Conservation (phyloP, 92 coral and sea anemone genomes). For the Epizoanthus ramosus region DNA sequence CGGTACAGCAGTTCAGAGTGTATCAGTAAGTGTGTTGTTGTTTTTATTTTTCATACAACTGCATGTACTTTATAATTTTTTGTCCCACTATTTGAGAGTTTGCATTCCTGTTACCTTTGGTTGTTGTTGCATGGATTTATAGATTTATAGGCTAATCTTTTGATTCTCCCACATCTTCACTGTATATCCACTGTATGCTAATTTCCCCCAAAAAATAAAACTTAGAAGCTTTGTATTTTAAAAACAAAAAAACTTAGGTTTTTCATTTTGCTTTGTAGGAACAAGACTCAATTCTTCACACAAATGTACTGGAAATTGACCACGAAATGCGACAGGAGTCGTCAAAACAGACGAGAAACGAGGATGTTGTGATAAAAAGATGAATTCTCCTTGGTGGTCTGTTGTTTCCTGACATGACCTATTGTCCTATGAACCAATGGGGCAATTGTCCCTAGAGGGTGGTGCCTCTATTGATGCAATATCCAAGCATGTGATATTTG, state of each 20-base stretch:
- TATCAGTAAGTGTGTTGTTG: background rate
- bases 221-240: background rate
- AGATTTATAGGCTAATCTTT: background rate
- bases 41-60: background rate
- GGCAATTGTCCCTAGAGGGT: constrained; percentile 75
- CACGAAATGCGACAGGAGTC: background rate
- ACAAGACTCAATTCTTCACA: background rate
- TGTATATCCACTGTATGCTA: background rate
- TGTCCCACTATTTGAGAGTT: no score
- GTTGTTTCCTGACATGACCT: constrained; percentile 72
- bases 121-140: background rate
- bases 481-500: constrained; percentile 82
- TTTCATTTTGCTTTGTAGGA: constrained; percentile 10
- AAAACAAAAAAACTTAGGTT: background rate
- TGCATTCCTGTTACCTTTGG: no score
- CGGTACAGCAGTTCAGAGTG: background rate
- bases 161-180: background rate
- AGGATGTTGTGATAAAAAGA: constrained; percentile 55
- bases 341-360: constrained; percentile 17
- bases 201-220: background rate
- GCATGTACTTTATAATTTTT: no score
- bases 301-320: background rate
- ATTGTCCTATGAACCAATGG: constrained; percentile 85
- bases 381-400: constrained; percentile 65
- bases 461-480: constrained; percentile 84